These are phyloP conservation scores for Spilarctia lutea DNA, from an alignment of 2,888 invertebrate species.

Conservation along the genomic window DNA sequence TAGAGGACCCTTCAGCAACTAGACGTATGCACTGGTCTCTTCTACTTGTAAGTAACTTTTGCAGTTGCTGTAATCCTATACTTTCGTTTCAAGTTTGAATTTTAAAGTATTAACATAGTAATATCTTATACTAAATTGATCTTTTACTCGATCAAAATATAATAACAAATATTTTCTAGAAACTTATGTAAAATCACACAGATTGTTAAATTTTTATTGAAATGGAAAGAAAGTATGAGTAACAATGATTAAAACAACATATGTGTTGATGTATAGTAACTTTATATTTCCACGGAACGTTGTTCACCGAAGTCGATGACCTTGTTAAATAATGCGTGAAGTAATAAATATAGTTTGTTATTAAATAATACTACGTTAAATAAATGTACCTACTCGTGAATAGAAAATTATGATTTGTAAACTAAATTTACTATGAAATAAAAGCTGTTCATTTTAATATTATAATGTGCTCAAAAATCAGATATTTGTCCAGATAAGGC, in stretches of 20 bases:
- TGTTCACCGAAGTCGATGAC: background rate
- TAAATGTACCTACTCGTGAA: background rate
- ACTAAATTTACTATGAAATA: background rate
- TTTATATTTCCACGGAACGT: background rate
- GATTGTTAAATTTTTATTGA: background rate
- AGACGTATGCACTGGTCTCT: too few relatives aligned
- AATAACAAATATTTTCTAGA: background rate
- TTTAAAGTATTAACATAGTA: background rate
- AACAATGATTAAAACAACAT: background rate
- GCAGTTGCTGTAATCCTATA: too few relatives aligned
- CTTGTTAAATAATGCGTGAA: background rate
- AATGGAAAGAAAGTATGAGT: background rate
- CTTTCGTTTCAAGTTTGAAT: background rate
- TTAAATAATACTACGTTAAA: background rate
- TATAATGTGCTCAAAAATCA: background rate
- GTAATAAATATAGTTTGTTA: slow-evolving; percentile 2
- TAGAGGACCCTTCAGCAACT: too few relatives aligned
- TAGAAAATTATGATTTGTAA: background rate
- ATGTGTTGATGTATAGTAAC: background rate
- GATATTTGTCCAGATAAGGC: background rate
- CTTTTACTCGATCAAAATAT: background rate
- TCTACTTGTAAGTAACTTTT: too few relatives aligned
- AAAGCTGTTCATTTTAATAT: background rate
- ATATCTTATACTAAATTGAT: background rate
- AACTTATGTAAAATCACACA: background rate